Conservation (phyloP, 1,140 invertebrate genomes). For the Eupeodes corollae region DNA sequence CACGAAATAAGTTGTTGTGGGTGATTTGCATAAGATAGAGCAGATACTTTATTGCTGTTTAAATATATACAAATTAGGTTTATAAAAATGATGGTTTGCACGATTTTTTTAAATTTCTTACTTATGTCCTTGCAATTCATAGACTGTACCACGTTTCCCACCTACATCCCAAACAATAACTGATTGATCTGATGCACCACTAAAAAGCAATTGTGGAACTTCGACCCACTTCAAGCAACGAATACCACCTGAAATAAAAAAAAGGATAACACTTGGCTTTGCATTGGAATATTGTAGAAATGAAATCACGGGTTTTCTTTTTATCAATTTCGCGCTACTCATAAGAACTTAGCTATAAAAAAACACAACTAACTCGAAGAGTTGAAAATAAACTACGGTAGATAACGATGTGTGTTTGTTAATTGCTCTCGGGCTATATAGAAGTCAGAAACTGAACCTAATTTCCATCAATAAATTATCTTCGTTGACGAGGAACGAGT, state of each 20-base stretch:
- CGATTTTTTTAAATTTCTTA: constrained; percentile 28
- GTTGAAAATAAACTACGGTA: no score
- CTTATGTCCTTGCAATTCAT: constrained; percentile 94
- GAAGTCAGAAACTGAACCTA: no score
- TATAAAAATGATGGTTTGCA: not conserved
- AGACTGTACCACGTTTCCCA: constrained; percentile 88
- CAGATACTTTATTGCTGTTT: constrained; percentile 59
- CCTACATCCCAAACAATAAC: constrained; percentile 99
- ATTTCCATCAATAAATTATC: no score
- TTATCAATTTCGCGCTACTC: no score
- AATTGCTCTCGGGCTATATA: no score
- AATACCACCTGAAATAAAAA: constrained; percentile 47
- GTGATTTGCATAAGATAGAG: constrained; percentile 65
- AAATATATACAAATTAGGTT: not conserved
- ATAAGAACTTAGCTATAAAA: no score
- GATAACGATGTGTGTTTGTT: no score
- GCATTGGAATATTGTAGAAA: no score
- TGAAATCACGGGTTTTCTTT: no score
- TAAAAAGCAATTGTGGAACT: constrained; percentile 77
- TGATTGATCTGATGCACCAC: constrained; percentile 88
- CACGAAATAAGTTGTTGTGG: constrained; percentile 81
- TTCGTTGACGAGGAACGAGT: no score
- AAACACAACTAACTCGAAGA: no score
- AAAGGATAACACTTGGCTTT: not conserved
- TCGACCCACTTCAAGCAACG: constrained; percentile 85